A percentile compares a stretch with the other conserved stretches of the same genome.
These are phyloP conservation scores for Callimorpha dominula DNA, from an alignment of 2,888 invertebrate genomes.

Conservation along the genomic window DNA sequence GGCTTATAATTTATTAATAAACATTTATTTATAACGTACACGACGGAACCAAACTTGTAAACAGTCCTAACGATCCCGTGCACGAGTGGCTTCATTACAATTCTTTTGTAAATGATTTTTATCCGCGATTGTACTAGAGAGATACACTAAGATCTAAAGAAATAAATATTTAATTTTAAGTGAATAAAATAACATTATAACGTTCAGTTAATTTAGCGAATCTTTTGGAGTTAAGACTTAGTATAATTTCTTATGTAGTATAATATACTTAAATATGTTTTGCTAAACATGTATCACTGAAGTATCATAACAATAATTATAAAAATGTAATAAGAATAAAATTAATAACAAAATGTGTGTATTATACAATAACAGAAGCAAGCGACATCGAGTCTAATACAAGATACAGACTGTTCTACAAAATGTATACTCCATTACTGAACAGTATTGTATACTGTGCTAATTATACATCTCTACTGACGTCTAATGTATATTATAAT, in stretches of 20 bases:
- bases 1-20: slow-evolving; percentile 60
- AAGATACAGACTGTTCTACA: slow-evolving; percentile 37
- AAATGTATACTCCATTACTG: slow-evolving; percentile 21
- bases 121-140: slow-evolving; percentile 63
- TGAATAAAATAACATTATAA: slow-evolving; percentile 52
- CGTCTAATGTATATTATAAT: slow-evolving; percentile 1
- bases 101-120: slow-evolving; percentile 37
- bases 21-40: slow-evolving; percentile 52
- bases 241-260: slow-evolving; percentile 62
- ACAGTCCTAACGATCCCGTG: slow-evolving; percentile 52
- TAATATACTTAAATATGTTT: slow-evolving; percentile 49
- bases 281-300: slow-evolving; percentile 59
- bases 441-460: slow-evolving; percentile 5
- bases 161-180: slow-evolving; percentile 54
- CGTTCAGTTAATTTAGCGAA: slow-evolving; percentile 49
- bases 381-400: slow-evolving; percentile 56
- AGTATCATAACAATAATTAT: slow-evolving; percentile 56
- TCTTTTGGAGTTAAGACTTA: slow-evolving; percentile 60
- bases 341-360: slow-evolving; percentile 64
- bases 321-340: slow-evolving; percentile 62
- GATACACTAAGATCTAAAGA: slow-evolving; percentile 51
- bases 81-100: slow-evolving; percentile 50
- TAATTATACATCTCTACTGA: too few relatives aligned
- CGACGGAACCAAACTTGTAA: slow-evolving; percentile 47
- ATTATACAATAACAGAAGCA: slow-evolving; percentile 59